phyloP scores from a whole-genome alignment of 2,797 vertebrate species.

The Clarias laeviceps region DNA sequence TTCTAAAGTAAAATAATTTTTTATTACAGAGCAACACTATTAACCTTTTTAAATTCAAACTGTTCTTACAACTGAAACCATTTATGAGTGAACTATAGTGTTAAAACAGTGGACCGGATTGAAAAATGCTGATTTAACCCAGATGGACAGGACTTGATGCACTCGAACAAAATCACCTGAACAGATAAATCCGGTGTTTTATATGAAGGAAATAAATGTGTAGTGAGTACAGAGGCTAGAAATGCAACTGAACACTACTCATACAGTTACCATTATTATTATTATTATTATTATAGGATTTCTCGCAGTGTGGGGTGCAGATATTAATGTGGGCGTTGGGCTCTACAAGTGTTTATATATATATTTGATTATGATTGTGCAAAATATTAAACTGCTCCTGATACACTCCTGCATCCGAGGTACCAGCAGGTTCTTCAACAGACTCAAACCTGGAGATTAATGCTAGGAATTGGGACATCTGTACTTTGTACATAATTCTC shows the following conservation, averaged over 20 bases:
- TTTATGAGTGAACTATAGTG: not conserved
- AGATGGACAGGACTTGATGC: not conserved
- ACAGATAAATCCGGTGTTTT: constrained; percentile 28
- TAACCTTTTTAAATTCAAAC: not conserved
- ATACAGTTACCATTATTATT: not conserved
- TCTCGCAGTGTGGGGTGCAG: not conserved
- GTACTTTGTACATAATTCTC: constrained; percentile 15
- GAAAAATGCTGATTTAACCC: not conserved
- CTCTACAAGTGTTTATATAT: not conserved
- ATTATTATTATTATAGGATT: not conserved
- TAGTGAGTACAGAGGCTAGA: not conserved
- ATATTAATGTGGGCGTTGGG: not conserved
- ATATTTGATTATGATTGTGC: not conserved
- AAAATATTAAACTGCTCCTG: not conserved
- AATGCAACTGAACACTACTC: not conserved
- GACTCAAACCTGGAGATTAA: not conserved
- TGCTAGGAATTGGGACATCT: not conserved
- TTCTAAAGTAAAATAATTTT: too few species aligned
- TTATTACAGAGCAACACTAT: not conserved
- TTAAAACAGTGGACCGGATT: not conserved
- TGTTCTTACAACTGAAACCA: not conserved
- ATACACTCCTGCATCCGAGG: too few species aligned
- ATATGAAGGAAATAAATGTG: constrained; percentile 17
- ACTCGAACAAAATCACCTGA: not conserved
- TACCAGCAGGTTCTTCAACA: not conserved